Base-by-base conservation (phyloP, 2,113 vertebrate species). In the Montifringilla adamsi region DNA sequence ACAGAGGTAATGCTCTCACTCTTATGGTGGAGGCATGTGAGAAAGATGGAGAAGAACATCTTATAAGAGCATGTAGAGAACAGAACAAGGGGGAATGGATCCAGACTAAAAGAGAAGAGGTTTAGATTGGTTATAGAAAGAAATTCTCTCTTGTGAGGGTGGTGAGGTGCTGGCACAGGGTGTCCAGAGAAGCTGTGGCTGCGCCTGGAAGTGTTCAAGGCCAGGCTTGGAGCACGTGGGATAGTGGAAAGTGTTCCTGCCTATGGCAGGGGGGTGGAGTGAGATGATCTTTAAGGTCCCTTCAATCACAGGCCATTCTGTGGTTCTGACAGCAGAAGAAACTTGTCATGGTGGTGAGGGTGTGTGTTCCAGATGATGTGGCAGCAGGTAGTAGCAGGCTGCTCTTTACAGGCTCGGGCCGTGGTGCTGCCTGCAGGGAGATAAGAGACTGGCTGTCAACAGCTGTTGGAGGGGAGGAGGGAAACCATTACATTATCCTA, bases 1-100 rank as follows among this genome's bases (percentile, higher is more conserved):
- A 97, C 98, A 26, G 98, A 99, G 98, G 99, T 99, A 60, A 68
- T 10, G 28, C 44, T 55, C 55, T 62, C 15, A 6, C 5, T 3
- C 12, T 18, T 52, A 2, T 17, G 41, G 7, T 30, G 41, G 20
- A 11, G 11, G 23, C 66, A 14, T 31, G 15, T 15, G 31, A 9
- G 41, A 33, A 27, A 23, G 21, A 49, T 31, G 63, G 55, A 56
- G 41, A 33, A 35, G 27, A 35, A 31, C 6, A 43, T 55, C 15
- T 33, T 35, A 41, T 26, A 41, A 47, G 26, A 41, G 21, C 9
- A 27, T 17, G 10, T 15, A 12, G 30, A 35, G 55, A 55, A 31
- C 12, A 47, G 21, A 47, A 55, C n/a, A 47, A 62, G 31, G 22
- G 26, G 26, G 7, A 55, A 49, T 16, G 30, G 30, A 7, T 63